phyloP scores from a whole-genome alignment of 2,113 vertebrate species.

The Emydura subglobosa region DNA sequence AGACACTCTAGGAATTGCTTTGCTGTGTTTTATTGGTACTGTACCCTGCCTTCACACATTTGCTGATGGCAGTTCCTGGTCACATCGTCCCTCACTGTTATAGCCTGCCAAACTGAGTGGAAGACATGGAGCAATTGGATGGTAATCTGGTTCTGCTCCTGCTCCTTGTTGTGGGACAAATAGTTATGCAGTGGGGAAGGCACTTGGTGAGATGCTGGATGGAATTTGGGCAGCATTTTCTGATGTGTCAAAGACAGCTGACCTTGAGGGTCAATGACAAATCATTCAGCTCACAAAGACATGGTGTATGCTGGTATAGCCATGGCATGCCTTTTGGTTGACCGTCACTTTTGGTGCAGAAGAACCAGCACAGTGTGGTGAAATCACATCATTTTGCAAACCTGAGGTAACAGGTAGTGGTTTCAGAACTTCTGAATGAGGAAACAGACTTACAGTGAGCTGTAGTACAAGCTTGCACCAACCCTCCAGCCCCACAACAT shows the following conservation, averaged over 20 bases:
- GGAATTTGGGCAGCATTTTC: not conserved
- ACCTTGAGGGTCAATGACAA: not conserved
- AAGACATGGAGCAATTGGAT: not conserved
- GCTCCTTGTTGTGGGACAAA: not conserved
- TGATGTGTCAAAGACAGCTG: not conserved
- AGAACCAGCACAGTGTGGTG: not conserved
- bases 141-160: not conserved
- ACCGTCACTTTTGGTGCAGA: not conserved
- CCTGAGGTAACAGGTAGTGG: no score
- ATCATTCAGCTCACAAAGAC: not conserved
- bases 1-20: not conserved
- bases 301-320: not conserved
- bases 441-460: no score
- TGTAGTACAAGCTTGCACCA: no score
- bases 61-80: no score
- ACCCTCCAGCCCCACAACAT: no score
- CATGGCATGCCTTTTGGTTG: not conserved
- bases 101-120: not conserved
- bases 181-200: not conserved
- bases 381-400: no score
- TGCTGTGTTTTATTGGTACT: not conserved
- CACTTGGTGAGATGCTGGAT: not conserved
- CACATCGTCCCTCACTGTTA: not conserved
- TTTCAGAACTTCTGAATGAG: no score
- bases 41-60: not conserved